Evolutionary conservation across 1,140 invertebrate species (phyloP), one percentile per base, ranked within the genome.

Genomic region (Periplaneta americana): DNA sequence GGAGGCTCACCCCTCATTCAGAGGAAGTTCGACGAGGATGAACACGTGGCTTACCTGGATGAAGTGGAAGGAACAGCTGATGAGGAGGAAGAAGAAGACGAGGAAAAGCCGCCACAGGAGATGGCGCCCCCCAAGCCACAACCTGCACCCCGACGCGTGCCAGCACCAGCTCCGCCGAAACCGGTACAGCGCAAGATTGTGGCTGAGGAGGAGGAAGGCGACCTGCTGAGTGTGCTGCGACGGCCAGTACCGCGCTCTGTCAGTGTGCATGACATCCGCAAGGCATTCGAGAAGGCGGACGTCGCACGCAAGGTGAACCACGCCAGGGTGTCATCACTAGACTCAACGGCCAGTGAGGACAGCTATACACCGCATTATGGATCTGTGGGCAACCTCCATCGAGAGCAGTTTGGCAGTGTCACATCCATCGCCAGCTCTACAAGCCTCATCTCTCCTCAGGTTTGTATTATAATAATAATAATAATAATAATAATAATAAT

Each of bases 1-100:
- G 48, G 22, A 32, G 92, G 92, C n/a, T 93, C 92, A 74, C 91
- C 92, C 36, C 87, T 94, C 82, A 91, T 94, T 83, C 92, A 93
- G 87, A 89, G 91, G 82, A 93, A 92, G 86, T 91, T 92, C 85
- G 89, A 90, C 22, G 90, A 91, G 83, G 86, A 86, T 37, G 83
- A 22, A 83, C 48, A 11, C 28, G 48, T 66, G 22, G 48, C 48
- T 9, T 66, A 66, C 22, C 48, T 66, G 48, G 22, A 28, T 84
- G 78, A 83, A 37, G 39, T 22, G 22, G 74, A 78, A 34, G 35
- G 28, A 9, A 8, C 17, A 34, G 75, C 77, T 22, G 22, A 28
- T 37, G 57, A 81, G 33, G 39, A 48, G 5, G 31, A 36, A 34
- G 31, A 77, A 28, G 31, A 77, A 22, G 75, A 28, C 1, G 48